Evolutionary conservation across 35 echinoderm and acorn worm genomes (phyloP).

Genomic region (Lytechinus pictus): DNA sequence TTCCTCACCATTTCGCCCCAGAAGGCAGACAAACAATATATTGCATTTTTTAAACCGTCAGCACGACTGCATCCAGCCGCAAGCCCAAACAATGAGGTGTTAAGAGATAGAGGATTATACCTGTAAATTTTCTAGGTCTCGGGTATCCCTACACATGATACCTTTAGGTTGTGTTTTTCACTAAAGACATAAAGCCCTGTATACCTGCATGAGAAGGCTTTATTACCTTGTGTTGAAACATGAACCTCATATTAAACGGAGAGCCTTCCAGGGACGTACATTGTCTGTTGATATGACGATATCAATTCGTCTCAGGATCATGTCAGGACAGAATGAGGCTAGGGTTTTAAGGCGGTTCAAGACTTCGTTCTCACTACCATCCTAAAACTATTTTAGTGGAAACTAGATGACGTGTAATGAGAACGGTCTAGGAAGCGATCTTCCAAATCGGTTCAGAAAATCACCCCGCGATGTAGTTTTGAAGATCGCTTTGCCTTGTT

Average conservation of each 20-base stretch:
- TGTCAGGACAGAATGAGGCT: background rate
- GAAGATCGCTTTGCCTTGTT: too few relatives aligned
- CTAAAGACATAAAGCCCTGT: background rate
- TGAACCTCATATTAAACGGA: background rate
- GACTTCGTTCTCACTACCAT: too few relatives aligned
- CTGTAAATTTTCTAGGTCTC: background rate
- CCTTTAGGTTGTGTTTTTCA: background rate
- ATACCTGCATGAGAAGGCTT: background rate
- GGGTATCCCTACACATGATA: background rate
- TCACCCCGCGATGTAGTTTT: too few relatives aligned
- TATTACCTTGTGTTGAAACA: conserved; percentile 13
- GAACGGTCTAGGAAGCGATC: too few relatives aligned
- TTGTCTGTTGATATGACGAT: background rate
- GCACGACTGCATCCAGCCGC: background rate
- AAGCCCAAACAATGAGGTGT: background rate
- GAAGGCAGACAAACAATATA: background rate
- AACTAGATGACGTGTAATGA: too few relatives aligned
- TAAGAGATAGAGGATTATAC: background rate
- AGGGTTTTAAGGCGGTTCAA: background rate
- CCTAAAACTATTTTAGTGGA: too few relatives aligned
- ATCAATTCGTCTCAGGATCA: background rate
- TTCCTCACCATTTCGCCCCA: background rate
- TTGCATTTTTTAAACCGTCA: background rate
- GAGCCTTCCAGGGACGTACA: background rate
- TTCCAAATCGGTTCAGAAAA: too few relatives aligned